Conservation (phyloP, 2,113 vertebrate genomes). For the Ifrita kowaldi region DNA sequence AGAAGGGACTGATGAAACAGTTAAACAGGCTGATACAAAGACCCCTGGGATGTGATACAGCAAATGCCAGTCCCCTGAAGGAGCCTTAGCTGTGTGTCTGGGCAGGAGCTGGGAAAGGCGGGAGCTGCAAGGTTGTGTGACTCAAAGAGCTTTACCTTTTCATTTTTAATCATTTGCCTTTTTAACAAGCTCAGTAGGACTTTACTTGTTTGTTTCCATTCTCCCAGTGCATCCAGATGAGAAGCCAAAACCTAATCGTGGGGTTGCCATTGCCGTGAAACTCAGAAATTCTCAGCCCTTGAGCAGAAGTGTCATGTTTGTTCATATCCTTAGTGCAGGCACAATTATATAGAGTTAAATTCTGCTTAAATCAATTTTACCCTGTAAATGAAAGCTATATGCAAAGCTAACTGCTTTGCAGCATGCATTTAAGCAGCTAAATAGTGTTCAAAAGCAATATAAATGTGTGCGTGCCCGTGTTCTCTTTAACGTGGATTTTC, state of each 20-base stretch:
- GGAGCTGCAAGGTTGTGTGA: background rate
- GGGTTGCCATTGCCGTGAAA: background rate
- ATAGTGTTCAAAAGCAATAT: background rate
- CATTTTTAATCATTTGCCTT: background rate
- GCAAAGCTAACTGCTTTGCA: background rate
- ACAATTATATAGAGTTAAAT: background rate
- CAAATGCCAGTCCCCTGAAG: background rate
- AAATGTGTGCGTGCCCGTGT: accelerated
- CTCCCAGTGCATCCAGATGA: background rate
- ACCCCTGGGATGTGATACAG: background rate
- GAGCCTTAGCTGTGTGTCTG: background rate
- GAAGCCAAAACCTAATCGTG: background rate
- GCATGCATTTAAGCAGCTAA: background rate
- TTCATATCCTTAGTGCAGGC: background rate
- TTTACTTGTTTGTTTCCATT: background rate
- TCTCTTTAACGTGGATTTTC: background rate
- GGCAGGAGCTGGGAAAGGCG: background rate
- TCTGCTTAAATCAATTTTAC: background rate
- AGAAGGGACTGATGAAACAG: background rate
- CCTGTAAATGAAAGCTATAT: background rate
- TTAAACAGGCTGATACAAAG: background rate
- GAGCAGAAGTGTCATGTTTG: background rate
- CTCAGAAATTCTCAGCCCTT: background rate
- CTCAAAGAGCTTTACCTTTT: background rate
- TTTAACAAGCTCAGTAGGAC: background rate